Evolutionary conservation across 2,113 vertebrate species (phyloP), one percentile per base, ranked within the genome.

Genomic region (Leptocoma aspasia): DNA sequence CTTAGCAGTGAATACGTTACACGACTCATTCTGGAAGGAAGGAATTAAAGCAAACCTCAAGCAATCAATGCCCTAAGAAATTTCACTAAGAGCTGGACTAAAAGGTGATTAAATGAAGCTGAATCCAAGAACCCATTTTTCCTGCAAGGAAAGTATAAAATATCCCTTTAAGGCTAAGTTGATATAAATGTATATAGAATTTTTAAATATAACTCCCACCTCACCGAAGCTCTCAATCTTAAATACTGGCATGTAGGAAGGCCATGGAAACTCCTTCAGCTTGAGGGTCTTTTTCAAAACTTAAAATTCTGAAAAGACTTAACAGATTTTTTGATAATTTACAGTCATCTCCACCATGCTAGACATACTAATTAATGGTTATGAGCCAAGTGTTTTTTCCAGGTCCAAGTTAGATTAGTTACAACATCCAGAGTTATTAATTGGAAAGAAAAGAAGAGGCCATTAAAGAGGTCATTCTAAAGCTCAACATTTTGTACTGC

Each of bases 271-370:
- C 28, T 65, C 50, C 70, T 91, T 85, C 73, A 77, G 45, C 77
- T 86, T 39, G 54, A 94, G 63, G 50, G 45, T 42, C 35, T 63
- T 77, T 76, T 90, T 44, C 13, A 33, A 69, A 75, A 56, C 56
- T 77, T 63, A 69, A 76, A 76, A 83, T 54, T 68, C 79, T 69
- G 72, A 69, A 77, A 83, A 83, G 56, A 47, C 69, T 86, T 69
- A 78, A 85, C 68, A 89, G 66, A 88, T 53, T 54, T 83, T 64
- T 89, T 57, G 84, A 92, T 97, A 92, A 96, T 94, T 92, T 93
- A 50, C 49, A 77, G 33, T 89, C 73, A 90, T 87, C 47, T 84
- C 64, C 60, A 91, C 85, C 35, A 70, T 30, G 52, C 44, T 82
- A 59, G 89, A 91, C 63, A 82, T 68, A 80, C 24, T 44, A 65